These are phyloP conservation scores for Salmo trutta DNA, from an alignment of 2,797 vertebrate species.

Conservation along the genomic window DNA sequence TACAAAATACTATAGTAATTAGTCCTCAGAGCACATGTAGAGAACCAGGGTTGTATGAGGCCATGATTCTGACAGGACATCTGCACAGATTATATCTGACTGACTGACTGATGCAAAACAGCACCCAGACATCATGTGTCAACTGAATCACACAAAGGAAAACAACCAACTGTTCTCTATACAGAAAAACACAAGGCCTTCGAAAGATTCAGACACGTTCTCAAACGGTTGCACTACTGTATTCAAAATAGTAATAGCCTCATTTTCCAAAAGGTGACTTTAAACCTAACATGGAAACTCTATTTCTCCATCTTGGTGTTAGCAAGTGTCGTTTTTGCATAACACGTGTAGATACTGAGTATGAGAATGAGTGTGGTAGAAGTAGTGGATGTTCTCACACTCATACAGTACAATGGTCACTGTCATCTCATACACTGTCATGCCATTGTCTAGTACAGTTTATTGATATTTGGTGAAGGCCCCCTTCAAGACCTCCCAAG, in stretches of 20 bases:
- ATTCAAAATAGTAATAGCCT: neutral
- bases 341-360: neutral
- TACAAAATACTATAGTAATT: neutral
- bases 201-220: neutral
- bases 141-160: slow-evolving; percentile 12
- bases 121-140: slow-evolving; percentile 1
- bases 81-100: neutral
- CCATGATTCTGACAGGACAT: neutral
- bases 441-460: neutral
- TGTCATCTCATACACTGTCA: neutral
- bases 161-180: neutral
- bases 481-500: slow-evolving; percentile 18
- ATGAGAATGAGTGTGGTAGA: neutral
- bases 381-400: neutral
- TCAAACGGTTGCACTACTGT: neutral
- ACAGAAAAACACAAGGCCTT: neutral
- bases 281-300: neutral
- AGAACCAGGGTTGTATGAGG: neutral
- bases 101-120: neutral
- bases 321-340: neutral
- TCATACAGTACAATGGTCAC: neutral
- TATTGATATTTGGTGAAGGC: neutral
- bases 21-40: neutral
- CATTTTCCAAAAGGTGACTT: neutral
- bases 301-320: neutral